phyloP scores from a whole-genome alignment of 2,888 invertebrate species.

The Cryptophagus acutangulus region DNA sequence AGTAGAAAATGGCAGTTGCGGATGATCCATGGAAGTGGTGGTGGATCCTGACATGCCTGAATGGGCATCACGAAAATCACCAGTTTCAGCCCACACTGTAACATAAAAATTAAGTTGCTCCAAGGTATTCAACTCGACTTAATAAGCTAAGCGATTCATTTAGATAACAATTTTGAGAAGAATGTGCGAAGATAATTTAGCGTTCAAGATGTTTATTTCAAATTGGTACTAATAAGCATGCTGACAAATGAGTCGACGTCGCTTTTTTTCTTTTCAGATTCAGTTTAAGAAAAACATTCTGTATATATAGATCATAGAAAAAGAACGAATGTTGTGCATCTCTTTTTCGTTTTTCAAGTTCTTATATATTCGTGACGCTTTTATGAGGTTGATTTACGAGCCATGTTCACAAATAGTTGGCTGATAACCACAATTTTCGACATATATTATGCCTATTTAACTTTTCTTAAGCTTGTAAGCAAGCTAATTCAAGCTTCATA shows the following conservation, averaged over 20 bases:
- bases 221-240: conserved; percentile 36
- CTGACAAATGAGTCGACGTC: conserved; percentile 40
- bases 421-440: conserved; percentile 39
- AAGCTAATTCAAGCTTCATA: no score
- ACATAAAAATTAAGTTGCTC: conserved; percentile 30
- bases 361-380: no score
- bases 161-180: conserved; percentile 11
- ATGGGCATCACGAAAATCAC: conserved; percentile 81
- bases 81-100: conserved; percentile 85
- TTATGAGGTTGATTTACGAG: conserved; percentile 39
- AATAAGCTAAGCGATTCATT: no score
- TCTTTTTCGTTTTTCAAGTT: no score
- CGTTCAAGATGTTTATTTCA: conserved; percentile 9
- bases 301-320: no score
- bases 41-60: conserved; percentile 54
- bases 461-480: no score
- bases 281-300: no score
- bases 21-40: conserved; percentile 58
- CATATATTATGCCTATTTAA: conserved; percentile 30
- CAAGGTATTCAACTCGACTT: conserved; percentile 19
- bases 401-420: conserved; percentile 30
- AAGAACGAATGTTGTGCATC: no score
- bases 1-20: conserved; percentile 68
- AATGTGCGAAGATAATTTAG: background rate
- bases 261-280: conserved; percentile 37